A percentile compares a stretch with the other conserved stretches of the same genome.
These are phyloP conservation scores for Calonectris borealis DNA, from an alignment of 2,113 vertebrate genomes.

Conservation along the genomic window DNA sequence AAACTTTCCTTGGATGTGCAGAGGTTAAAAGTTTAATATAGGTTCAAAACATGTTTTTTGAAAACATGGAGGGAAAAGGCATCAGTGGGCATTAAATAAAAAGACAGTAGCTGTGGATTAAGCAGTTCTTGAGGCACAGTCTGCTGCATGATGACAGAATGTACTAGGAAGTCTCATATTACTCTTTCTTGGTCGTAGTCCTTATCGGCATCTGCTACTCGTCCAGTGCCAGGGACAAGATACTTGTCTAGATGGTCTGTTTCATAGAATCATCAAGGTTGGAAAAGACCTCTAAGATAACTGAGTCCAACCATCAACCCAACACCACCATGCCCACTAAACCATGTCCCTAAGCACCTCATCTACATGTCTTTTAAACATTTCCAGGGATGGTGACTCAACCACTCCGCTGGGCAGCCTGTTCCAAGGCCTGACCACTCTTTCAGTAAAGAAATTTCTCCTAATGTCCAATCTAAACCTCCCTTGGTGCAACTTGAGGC, in stretches of 20 bases:
- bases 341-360: too few relatives aligned
- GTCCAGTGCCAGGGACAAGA: neutral
- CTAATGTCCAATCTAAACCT: too few relatives aligned
- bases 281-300: too few relatives aligned
- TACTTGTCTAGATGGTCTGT: neutral
- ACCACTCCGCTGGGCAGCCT: too few relatives aligned
- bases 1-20: neutral
- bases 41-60: neutral
- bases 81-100: neutral
- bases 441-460: too few relatives aligned
- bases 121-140: neutral
- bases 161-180: neutral
- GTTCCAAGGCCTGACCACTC: too few relatives aligned
- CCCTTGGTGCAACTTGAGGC: too few relatives aligned
- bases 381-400: too few relatives aligned
- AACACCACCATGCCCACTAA: too few relatives aligned
- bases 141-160: neutral
- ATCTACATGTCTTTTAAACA: too few relatives aligned
- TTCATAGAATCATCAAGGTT: too few relatives aligned
- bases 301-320: too few relatives aligned
- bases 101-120: neutral
- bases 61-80: neutral
- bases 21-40: neutral
- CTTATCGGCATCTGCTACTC: neutral
- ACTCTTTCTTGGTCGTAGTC: neutral